Base-by-base conservation (phyloP, 2,113 vertebrate species). In the Tragelaphus strepsiceros region DNA sequence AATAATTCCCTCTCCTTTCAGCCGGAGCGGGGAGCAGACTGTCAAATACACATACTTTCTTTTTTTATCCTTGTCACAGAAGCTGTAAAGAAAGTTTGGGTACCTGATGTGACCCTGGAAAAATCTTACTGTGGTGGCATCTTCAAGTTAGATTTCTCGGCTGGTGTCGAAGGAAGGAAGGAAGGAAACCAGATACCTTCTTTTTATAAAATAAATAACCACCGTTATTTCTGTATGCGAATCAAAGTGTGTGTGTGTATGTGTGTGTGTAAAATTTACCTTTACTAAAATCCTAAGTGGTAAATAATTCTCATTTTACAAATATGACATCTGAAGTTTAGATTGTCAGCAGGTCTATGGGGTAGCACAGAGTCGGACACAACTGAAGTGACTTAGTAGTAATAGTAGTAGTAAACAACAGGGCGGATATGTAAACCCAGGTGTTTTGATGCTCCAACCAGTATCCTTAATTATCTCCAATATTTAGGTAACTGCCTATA, bases 251-350 rank as follows among this genome's bases (percentile, higher is more conserved):
- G 9, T 30, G 59, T 35, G 9, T n/a, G 43, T 87, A 6, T 90
- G 43, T 54, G 4, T 77, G 11, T 46, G 1, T 71, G 32, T 87
- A n/a, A 84, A 87, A 49, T 90, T 87, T 49, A 74, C 43, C 46
- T 87, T 96, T 93, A 80, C 26, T 87, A 85, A 87, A 94, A 74
- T 96, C 43, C 28, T 77, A 88, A 97, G 32, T 30, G 15, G 21
- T 88, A 87, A 88, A 91, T 91, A 88, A 86, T 80, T 56, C 30
- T 59, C 8, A 51, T 61, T 90, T 91, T 86, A 84, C 28, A 77
- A 26, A n/a, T 26, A 17, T 59, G 67, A 82, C 7, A 83, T 43
- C 7, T 24, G 62, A 96, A 32, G 22, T 30, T 82, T 84, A 91
- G 71, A 8, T 62, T 39, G 7, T n/a, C 2, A 78, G 43, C 8